A percentile compares a stretch with the other conserved stretches of the same genome.
phyloP scores from a whole-genome alignment of 2,113 vertebrate genomes.

The Platycercus adscitus region DNA sequence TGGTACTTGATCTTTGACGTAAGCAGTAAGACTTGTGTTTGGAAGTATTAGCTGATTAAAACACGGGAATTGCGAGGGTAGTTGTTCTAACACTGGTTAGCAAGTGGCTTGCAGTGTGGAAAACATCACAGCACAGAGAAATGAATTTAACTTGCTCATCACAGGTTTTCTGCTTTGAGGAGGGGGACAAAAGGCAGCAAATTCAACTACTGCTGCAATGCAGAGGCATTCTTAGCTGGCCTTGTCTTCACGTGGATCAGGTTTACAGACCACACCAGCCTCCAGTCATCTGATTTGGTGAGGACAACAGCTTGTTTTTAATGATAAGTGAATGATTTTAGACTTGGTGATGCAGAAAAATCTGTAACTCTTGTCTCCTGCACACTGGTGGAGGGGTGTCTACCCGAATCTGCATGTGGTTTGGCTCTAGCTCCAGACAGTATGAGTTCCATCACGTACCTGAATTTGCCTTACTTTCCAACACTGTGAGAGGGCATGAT shows the following conservation, averaged over 20 bases:
- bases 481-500: fast-evolving
- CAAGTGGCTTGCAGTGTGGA: background rate
- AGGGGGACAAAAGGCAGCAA: background rate
- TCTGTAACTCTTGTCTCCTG: background rate
- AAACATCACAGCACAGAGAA: background rate
- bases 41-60: slow-evolving; percentile 28
- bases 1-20: background rate
- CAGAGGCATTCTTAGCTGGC: background rate
- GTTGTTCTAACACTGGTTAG: background rate
- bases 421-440: background rate
- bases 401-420: fast-evolving
- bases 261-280: background rate
- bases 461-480: background rate
- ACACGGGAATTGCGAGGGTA: background rate
- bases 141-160: background rate
- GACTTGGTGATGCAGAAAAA: background rate
- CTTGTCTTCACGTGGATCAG: background rate
- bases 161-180: background rate
- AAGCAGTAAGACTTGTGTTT: background rate
- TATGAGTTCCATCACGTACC: background rate
- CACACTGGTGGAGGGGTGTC: fast-evolving
- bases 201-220: background rate
- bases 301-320: background rate
- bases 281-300: background rate
- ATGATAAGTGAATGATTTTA: background rate